Evolutionary conservation across 2,113 vertebrate genomes (phyloP).

Genomic region (Lagopus leucura): DNA sequence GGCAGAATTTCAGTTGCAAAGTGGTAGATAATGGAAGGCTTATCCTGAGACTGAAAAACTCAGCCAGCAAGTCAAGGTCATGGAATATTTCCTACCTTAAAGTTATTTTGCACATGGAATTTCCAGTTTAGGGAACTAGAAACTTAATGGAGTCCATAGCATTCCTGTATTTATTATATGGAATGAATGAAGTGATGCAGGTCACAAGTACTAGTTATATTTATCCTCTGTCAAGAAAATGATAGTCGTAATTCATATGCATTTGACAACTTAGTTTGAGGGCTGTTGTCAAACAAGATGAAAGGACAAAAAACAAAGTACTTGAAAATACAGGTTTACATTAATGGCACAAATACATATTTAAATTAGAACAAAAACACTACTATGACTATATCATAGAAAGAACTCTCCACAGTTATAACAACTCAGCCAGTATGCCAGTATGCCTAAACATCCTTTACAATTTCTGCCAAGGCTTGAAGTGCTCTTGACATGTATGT

Average conservation of each 20-base stretch:
- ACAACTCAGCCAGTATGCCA: neutral
- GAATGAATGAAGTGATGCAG: neutral
- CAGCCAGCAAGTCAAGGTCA: neutral
- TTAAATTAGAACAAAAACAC: neutral
- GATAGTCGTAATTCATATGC: neutral
- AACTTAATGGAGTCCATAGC: neutral
- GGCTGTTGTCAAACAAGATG: neutral
- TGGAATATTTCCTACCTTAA: neutral
- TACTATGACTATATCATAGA: neutral
- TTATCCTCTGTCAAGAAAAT: neutral
- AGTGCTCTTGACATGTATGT: rapidly evolving
- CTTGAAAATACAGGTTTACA: neutral
- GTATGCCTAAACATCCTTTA: neutral
- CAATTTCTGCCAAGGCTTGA: neutral
- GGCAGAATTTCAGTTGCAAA: neutral
- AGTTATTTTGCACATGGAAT: neutral
- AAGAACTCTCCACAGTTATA: neutral
- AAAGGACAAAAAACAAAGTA: neutral
- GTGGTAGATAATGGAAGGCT: neutral
- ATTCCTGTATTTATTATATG: neutral
- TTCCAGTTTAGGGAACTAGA: neutral
- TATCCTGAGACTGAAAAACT: neutral
- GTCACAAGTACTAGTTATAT: neutral
- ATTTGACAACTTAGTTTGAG: neutral
- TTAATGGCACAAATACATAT: neutral